These are phyloP conservation scores for Cosmopolites sordidus DNA, from an alignment of 2,888 invertebrate species.

Conservation along the genomic window DNA sequence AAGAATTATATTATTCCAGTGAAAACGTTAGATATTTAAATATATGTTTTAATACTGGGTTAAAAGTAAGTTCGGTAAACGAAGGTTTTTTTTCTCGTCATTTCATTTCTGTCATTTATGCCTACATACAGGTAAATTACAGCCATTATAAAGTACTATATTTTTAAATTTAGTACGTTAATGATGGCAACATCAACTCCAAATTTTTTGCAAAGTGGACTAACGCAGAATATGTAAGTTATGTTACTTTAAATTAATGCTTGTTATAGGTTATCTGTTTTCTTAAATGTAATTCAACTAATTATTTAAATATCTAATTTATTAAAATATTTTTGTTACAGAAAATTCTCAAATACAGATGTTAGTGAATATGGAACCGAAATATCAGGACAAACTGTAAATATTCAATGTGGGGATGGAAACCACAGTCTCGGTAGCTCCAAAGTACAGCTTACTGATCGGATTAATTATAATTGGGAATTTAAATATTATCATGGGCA, in stretches of 20 bases:
- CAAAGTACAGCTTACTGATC: slow-evolving; percentile 77
- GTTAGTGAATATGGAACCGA: slow-evolving; percentile 41
- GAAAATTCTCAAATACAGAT: slow-evolving; percentile 43
- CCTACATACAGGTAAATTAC: no score
- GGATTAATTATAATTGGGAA: slow-evolving; percentile 94
- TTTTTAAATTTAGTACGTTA: no score
- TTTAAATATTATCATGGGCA: slow-evolving; percentile 81
- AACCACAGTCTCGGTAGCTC: slow-evolving; percentile 78
- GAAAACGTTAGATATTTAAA: no score
- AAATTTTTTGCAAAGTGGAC: not conserved
- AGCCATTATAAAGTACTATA: no score
- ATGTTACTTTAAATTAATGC: not conserved
- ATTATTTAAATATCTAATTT: not conserved
- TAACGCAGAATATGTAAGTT: slow-evolving; percentile 3
- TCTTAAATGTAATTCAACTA: not conserved
- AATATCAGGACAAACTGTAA: slow-evolving; percentile 55
- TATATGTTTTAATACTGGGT: no score
- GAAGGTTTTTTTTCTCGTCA: no score
- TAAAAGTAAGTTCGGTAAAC: no score
- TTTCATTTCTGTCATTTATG: no score
- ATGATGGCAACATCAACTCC: not conserved
- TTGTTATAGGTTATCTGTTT: slow-evolving; percentile 1
- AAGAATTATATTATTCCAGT: no score
- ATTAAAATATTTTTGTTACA: slow-evolving; percentile 21
- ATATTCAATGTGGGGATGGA: slow-evolving; percentile 66